phyloP scores from a whole-genome alignment of 1,140 invertebrate species.

The Zaprionus kolodkinae region DNA sequence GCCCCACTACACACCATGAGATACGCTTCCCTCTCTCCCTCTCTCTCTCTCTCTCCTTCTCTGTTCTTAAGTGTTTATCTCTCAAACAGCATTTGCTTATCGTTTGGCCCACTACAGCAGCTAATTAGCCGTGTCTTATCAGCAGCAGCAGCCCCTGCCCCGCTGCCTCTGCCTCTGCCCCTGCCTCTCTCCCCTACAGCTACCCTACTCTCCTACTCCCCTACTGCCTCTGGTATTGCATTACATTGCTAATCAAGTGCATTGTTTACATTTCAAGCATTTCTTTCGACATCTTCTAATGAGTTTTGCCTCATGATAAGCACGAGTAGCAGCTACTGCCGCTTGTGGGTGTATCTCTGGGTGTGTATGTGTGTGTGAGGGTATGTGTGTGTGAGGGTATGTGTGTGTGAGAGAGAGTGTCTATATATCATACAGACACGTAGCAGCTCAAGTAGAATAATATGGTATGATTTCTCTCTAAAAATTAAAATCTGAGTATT shows the following conservation, averaged over 20 bases:
- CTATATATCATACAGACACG: constrained; percentile 3
- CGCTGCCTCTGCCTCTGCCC: constrained; percentile 15
- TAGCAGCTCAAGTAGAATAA: neutral
- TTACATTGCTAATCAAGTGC: constrained; percentile 69
- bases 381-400: neutral
- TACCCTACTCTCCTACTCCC: no score
- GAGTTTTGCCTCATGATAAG: constrained; percentile 46
- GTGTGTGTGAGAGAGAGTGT: neutral
- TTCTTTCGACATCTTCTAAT: constrained; percentile 68
- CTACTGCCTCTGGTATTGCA: constrained; percentile 8
- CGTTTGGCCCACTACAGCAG: constrained; percentile 43
- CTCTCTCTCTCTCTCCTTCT: neutral
- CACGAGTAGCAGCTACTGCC: constrained; percentile 28
- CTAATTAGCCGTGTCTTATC: constrained; percentile 77
- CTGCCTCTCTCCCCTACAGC: neutral
- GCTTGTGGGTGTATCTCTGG: neutral
- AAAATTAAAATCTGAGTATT: neutral
- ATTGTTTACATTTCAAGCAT: constrained; percentile 73
- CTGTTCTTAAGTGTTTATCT: constrained; percentile 30
- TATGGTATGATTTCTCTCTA: neutral
- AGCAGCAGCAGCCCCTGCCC: constrained; percentile 60
- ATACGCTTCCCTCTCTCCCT: constrained; percentile 1
- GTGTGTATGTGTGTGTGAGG: neutral
- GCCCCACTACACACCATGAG: neutral
- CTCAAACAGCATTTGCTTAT: constrained; percentile 45